Evolutionary conservation across 2,797 vertebrate genomes (phyloP).

Genomic region (Allochrocebus solatus): DNA sequence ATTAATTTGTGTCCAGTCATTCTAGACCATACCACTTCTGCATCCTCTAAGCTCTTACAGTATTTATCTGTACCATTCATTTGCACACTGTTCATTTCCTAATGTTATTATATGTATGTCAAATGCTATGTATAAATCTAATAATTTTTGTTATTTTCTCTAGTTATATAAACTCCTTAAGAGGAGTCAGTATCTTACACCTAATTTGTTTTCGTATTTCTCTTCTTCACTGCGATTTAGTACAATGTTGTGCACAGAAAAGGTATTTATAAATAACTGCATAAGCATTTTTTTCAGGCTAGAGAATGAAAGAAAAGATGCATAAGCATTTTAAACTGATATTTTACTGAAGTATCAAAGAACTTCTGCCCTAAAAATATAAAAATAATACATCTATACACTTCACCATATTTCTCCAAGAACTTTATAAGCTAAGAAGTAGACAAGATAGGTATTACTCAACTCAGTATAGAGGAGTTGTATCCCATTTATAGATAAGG

Average conservation of each 20-base stretch:
- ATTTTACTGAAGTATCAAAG: slow-evolving; percentile 14
- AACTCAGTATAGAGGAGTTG: not conserved
- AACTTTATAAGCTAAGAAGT: not conserved
- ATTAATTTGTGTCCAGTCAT: not conserved
- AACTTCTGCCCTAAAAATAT: not conserved
- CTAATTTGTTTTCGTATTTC: not conserved
- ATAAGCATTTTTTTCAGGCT: not conserved
- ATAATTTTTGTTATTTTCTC: not conserved
- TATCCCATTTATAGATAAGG: not conserved
- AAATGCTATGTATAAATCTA: not conserved
- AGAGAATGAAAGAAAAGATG: not conserved
- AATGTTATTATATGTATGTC: not conserved
- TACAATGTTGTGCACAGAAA: not conserved
- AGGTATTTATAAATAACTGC: not conserved
- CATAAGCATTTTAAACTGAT: not conserved
- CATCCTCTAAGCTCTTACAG: not conserved
- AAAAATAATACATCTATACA: not conserved
- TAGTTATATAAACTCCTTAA: not conserved
- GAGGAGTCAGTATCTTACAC: not conserved
- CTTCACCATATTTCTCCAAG: not conserved
- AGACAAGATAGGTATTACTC: not conserved
- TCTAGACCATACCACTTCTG: not conserved
- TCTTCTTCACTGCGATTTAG: slow-evolving; percentile 6
- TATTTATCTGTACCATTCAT: not conserved
- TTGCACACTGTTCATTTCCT: not conserved